Conservation (phyloP, 1,140 invertebrate genomes). For the Lordiphosa collinella region DNA sequence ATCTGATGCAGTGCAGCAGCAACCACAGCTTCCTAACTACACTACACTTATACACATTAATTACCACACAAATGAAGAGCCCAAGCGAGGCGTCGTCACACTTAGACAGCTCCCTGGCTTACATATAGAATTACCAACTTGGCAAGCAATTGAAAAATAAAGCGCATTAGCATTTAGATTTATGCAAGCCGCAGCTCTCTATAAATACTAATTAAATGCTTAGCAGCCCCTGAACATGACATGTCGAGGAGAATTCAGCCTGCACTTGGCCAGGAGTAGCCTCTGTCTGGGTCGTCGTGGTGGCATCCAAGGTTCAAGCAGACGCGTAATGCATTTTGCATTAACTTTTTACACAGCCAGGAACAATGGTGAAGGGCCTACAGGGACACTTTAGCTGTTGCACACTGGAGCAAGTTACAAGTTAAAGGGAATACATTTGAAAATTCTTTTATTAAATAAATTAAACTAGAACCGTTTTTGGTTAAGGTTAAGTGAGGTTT, state of each 20-base stretch:
- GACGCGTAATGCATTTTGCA: constrained; percentile 71
- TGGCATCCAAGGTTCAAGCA: constrained; percentile 52
- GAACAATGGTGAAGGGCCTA: constrained; percentile 39
- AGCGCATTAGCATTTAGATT: constrained; percentile 51
- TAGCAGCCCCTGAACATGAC: constrained; percentile 27
- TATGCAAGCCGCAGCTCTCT: constrained; percentile 44
- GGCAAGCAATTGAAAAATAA: constrained; percentile 34
- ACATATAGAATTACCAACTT: constrained; percentile 10
- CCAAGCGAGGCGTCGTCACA: background rate
- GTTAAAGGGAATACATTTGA: no score
- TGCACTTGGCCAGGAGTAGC: constrained; percentile 31
- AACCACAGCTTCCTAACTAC: background rate
- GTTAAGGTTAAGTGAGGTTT: no score
- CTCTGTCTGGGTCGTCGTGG: constrained; percentile 1
- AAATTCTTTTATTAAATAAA: no score
- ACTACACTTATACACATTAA: constrained; percentile 12
- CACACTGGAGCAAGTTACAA: no score
- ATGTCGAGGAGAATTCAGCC: constrained; percentile 24
- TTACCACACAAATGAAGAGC: constrained; percentile 12
- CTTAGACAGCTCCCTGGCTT: constrained; percentile 1
- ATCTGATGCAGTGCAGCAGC: no score
- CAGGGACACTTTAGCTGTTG: constrained; percentile 44
- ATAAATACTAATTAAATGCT: constrained; percentile 61
- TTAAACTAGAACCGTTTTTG: no score
- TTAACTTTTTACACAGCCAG: constrained; percentile 51